A percentile compares a stretch with the other conserved stretches of the same genome.
phyloP scores from a whole-genome alignment of 1,140 invertebrate species.

The Lepidurus couesii region DNA sequence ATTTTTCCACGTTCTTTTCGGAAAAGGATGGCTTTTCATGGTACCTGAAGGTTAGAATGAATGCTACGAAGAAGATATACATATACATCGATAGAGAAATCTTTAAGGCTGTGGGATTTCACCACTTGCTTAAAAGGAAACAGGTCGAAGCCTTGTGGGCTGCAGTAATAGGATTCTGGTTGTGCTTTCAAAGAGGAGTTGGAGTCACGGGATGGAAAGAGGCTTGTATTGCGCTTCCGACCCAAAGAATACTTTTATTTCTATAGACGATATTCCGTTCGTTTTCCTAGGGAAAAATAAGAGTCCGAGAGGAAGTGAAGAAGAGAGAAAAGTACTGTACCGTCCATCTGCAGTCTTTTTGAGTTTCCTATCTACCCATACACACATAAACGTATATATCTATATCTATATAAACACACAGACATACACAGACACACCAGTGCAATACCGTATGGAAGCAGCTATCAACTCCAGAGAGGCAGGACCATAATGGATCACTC shows the following conservation, averaged over 20 bases:
- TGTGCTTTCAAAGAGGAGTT: background rate
- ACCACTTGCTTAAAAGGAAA: background rate
- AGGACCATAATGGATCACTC: slow-evolving; percentile 4
- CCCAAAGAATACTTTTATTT: too few relatives aligned
- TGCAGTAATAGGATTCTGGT: background rate
- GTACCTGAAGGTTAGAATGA: background rate
- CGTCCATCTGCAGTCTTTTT: too few relatives aligned
- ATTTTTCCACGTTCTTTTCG: too few relatives aligned
- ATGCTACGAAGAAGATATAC: background rate
- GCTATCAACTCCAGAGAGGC: background rate
- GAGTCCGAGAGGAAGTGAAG: too few relatives aligned
- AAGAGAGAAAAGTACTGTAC: too few relatives aligned
- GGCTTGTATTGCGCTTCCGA: background rate
- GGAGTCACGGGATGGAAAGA: background rate
- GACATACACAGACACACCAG: background rate
- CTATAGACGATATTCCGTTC: too few relatives aligned
- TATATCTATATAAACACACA: background rate
- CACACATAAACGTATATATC: background rate
- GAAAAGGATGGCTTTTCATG: too few relatives aligned
- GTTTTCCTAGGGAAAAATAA: too few relatives aligned
- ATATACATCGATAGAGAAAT: background rate
- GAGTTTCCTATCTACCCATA: background rate
- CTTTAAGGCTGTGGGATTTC: background rate
- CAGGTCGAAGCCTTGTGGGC: background rate
- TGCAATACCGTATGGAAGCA: background rate